Conservation (phyloP, 1,140 invertebrate genomes). For the Drosophila pandora region DNA sequence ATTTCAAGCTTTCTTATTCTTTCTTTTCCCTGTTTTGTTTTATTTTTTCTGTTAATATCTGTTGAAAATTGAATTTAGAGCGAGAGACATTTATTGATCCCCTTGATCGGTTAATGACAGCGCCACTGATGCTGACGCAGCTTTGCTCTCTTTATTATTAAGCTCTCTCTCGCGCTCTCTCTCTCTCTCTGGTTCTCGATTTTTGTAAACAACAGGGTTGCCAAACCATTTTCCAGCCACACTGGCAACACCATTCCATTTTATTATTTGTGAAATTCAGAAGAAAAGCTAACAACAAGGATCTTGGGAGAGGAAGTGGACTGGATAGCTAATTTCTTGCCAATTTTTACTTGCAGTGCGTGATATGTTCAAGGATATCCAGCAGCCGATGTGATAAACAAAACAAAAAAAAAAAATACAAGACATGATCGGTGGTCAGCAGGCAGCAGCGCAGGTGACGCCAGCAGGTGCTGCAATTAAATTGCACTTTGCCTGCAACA, state of each 20-base stretch:
- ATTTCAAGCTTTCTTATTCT: neutral
- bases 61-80: neutral
- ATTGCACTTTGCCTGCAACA: slow-evolving; percentile 66
- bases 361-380: slow-evolving; percentile 37
- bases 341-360: slow-evolving; percentile 37
- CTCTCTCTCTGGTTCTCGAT: slow-evolving; percentile 8
- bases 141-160: neutral
- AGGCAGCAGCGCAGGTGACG: slow-evolving; percentile 38
- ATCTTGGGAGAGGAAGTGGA: slow-evolving; percentile 4
- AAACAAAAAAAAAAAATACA: slow-evolving; percentile 22
- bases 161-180: neutral
- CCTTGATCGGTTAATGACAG: neutral
- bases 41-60: neutral
- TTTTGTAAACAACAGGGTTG: slow-evolving; percentile 3
- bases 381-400: slow-evolving; percentile 19
- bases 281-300: slow-evolving; percentile 7
- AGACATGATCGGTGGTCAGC: slow-evolving; percentile 60
- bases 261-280: slow-evolving; percentile 71
- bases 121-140: slow-evolving; percentile 9
- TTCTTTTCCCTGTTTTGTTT: neutral
- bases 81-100: neutral
- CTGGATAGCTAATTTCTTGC: slow-evolving; percentile 1
- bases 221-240: slow-evolving; percentile 31
- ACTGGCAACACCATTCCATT: slow-evolving; percentile 58
- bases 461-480: slow-evolving; percentile 57